A percentile compares a stretch with the other conserved stretches of the same genome.
phyloP scores from a whole-genome alignment of 2,113 vertebrate genomes.

The Aleadryas rufinucha region DNA sequence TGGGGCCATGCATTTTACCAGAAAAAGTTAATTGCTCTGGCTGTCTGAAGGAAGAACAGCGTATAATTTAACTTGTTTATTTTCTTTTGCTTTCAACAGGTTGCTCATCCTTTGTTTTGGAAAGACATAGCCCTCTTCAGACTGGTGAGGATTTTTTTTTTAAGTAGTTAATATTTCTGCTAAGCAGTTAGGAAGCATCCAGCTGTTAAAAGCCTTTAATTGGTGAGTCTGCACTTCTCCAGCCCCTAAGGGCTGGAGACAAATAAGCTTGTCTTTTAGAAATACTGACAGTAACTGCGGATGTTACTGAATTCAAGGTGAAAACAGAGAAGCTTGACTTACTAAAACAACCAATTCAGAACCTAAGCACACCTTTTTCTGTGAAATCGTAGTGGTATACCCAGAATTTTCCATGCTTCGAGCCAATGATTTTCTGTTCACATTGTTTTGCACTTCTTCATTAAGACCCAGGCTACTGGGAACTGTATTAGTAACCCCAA shows the following conservation, averaged over 20 bases:
- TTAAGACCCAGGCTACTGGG: not conserved
- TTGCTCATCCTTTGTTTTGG: not conserved
- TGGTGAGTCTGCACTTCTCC: not conserved
- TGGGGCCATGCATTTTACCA: not conserved
- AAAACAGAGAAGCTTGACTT: not conserved
- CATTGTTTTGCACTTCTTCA: not conserved
- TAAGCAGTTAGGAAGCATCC: slow-evolving; percentile 27
- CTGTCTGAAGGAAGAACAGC: not conserved
- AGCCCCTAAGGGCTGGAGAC: not conserved
- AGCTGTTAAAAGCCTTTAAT: slow-evolving; percentile 64
- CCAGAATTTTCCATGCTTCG: not conserved
- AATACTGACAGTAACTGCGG: not conserved
- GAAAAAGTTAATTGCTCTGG: not conserved
- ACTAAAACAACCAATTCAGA: not conserved
- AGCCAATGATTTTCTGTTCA: not conserved
- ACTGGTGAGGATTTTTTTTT: not conserved
- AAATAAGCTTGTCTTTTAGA: slow-evolving; percentile 10
- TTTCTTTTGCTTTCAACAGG: not conserved
- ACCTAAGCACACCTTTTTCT: not conserved
- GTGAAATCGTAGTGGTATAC: not conserved
- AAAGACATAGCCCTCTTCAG: not conserved
- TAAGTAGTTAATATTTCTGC: not conserved
- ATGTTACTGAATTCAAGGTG: not conserved
- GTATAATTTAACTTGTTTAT: not conserved
- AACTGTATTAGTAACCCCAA: not conserved